Base-by-base conservation (phyloP, 2,888 invertebrate genomes). In the Polymixis flavicincta region DNA sequence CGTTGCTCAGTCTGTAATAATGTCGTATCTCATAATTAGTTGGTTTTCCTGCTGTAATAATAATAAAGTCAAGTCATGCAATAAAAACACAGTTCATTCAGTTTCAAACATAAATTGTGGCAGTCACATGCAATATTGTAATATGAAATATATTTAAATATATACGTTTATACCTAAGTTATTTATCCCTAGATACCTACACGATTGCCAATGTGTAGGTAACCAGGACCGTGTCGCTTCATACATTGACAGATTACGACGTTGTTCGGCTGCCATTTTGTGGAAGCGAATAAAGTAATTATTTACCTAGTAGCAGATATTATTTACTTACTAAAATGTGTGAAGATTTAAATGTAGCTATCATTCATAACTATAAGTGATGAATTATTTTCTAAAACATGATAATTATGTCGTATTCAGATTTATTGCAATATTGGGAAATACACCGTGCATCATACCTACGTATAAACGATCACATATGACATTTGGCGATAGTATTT, bases 31-130 rank as follows among this genome's bases (percentile, higher is more conserved):
- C 42, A 79, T 80, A 76, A 85, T 82, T 85, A 82, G 73, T 71
- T 67, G 32, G 71, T 86, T 86, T 86, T 86, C 86, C 86, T 85
- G 87, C 77, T 86, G 72, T 77, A 76, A 76, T 78, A 80, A 86
- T 85, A 76, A 81, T 74, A 78, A 84, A 78, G 63, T 65, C 73
- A 82, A 82, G 80, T 85, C 82, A 84, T 82, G 85, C 78, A 82
- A 85, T 80, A 84, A 76, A 86, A 84, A 80, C 64, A 82, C 61
- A 68, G 78, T 75, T 82, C 74, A 77, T 82, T 82, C 78, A 76
- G 22, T 78, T 76, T 71, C 17, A 76, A 71, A 71, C 22, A 54
- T 74, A 80, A 55, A 79, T 79, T 71, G 63, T 75, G n/a, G 66
- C 11, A 19, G 32, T 57, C 55, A 11, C 68, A 13, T 71, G 50